Evolutionary conservation across 2,113 vertebrate genomes (phyloP), one percentile per base, ranked within the genome.

Genomic region (Ochotona princeps): DNA sequence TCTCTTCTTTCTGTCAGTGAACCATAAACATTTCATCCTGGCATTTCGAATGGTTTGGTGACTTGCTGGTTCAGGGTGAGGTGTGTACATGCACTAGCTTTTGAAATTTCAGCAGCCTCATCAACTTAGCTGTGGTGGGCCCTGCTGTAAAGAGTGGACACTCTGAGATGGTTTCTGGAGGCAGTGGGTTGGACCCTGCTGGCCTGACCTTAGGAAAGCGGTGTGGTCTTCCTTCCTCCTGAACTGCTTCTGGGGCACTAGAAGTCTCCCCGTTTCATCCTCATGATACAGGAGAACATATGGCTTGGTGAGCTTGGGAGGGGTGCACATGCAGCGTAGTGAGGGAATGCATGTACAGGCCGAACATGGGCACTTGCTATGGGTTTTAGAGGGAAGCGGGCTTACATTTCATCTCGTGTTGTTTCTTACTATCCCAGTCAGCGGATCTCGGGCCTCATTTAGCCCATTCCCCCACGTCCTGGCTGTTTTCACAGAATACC

Each of bases 1-100:
- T 97, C 96, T 96, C 5, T 96, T 98, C 79, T 93, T 97, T 97
- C 84, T 98, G 87, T 97, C 96, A 96, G 14, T 1, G 95, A 97
- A 96, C 95, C 96, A 35, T 97, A 97, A 98, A 95, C 38, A 96
- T 98, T 97, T 96, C 97, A 97, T 97, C 97, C 96, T 67, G 69
- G 72, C 75, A 78, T 70, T 91, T 85, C 38, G 78, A 5, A 0
- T 93, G 90, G 85, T 82, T 95, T 96, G 92, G 92, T 92, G 95
- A 96, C 96, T 82, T 95, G 35, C 92, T 73, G 57, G 72, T 87
- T 83, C 92, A 83, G 89, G 92, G 97, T 96, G 95, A 97, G 94
- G 94, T 85, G 84, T 97, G 95, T 94, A 49, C 96, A 89, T 76
- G 83, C 95, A 94, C 87, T 95, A 87, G 92, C 92, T 97, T 98